phyloP scores from a whole-genome alignment of 2,113 vertebrate species.

The Tauraco erythrolophus region DNA sequence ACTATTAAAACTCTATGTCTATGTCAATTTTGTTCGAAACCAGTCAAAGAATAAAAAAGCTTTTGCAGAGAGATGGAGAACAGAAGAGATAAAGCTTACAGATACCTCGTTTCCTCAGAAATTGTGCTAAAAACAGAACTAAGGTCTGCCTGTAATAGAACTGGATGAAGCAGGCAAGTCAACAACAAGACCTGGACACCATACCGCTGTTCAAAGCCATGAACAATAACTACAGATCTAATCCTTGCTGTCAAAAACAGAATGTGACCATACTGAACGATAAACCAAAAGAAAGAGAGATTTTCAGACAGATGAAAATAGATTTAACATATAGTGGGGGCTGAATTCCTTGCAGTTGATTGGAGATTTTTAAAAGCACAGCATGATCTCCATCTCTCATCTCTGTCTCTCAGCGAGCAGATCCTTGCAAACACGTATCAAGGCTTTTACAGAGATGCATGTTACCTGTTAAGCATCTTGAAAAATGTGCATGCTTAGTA shows the following conservation, averaged over 20 bases:
- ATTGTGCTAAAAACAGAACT: neutral
- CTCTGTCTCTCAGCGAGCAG: neutral
- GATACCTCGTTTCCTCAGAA: neutral
- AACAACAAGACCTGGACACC: neutral
- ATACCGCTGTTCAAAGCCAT: neutral
- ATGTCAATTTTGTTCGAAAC: neutral
- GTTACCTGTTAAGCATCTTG: neutral
- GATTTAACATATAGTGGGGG: neutral
- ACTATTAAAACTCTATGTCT: neutral
- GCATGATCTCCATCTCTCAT: neutral
- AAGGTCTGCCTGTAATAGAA: neutral
- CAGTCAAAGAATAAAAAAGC: neutral
- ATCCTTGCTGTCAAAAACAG: neutral
- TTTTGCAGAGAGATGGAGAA: neutral
- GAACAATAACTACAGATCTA: neutral
- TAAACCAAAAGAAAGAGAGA: neutral
- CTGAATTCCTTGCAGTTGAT: neutral
- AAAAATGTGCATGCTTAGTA: neutral
- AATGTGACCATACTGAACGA: neutral
- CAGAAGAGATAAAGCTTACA: neutral
- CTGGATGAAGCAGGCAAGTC: neutral
- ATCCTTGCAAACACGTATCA: neutral
- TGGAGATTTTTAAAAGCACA: neutral
- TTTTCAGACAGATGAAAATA: neutral
- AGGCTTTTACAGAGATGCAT: neutral